Percentiles rank a stretch among this genome's conserved stretches.
Conservation (phyloP, 2,888 invertebrate genomes). For the Dasysyrphus albostriatus region DNA sequence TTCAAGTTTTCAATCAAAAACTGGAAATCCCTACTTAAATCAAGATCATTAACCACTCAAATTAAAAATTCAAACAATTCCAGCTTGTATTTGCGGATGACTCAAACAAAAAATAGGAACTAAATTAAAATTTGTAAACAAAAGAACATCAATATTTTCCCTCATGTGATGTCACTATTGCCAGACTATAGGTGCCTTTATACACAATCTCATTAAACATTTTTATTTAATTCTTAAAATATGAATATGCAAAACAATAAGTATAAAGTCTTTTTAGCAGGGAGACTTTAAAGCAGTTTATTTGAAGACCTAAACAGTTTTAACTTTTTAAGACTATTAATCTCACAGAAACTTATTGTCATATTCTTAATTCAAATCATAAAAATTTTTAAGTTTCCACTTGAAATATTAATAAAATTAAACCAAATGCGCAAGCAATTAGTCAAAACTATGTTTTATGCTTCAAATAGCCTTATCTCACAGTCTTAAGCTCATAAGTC, state of each 20-base stretch:
- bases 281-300: not conserved
- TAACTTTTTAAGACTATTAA: not conserved
- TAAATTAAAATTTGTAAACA: constrained; percentile 26
- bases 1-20: not conserved
- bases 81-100: not conserved
- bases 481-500: not conserved
- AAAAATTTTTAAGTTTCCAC: constrained; percentile 48
- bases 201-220: constrained; percentile 9
- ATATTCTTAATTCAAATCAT: not conserved
- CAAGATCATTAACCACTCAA: not conserved
- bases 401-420: constrained; percentile 54
- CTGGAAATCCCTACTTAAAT: constrained; percentile 7
- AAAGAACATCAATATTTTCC: constrained; percentile 9
- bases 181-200: not conserved
- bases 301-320: not conserved
- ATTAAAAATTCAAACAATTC: not conserved
- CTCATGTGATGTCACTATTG: constrained; percentile 38
- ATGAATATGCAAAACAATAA: constrained; percentile 14
- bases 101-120: constrained; percentile 20
- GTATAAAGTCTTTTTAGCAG: not conserved
- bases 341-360: not conserved
- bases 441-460: constrained; percentile 18
- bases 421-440: constrained; percentile 53
- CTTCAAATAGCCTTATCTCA: constrained; percentile 25
- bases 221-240: constrained; percentile 8